phyloP scores from a whole-genome alignment of 2,797 vertebrate species.

The Prunella strophiata region DNA sequence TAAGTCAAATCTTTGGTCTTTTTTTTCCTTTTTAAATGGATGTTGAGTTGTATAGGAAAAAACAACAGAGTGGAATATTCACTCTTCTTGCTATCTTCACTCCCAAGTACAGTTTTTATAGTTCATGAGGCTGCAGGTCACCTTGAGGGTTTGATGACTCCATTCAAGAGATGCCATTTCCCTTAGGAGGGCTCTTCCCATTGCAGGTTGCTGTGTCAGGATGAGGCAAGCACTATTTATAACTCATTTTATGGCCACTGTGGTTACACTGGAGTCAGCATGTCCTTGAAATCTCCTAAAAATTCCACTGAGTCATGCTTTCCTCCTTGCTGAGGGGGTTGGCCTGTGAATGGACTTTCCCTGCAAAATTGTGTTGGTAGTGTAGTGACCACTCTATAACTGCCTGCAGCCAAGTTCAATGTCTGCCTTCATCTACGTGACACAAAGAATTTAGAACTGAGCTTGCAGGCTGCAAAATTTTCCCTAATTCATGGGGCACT shows the following conservation, averaged over 20 bases:
- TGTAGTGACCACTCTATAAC: not conserved
- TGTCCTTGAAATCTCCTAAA: not conserved
- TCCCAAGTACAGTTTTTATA: not conserved
- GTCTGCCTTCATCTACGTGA: accelerated
- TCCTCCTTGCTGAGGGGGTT: not conserved
- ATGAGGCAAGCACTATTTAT: not conserved
- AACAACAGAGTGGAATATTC: not conserved
- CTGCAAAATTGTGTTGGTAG: not conserved
- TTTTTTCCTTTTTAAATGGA: not conserved
- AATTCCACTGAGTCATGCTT: not conserved
- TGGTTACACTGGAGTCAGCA: not conserved
- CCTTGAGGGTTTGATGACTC: not conserved
- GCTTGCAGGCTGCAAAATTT: not conserved
- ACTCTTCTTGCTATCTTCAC: not conserved
- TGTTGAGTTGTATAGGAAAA: not conserved
- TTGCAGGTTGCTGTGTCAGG: not conserved
- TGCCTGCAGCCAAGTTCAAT: not conserved
- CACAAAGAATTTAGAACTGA: not conserved
- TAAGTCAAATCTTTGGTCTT: not conserved
- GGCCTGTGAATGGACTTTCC: not conserved
- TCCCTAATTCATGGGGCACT: not conserved
- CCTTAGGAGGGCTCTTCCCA: not conserved
- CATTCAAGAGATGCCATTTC: not conserved
- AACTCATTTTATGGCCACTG: not conserved
- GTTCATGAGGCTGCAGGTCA: not conserved